These are phyloP conservation scores for Dissostichus mawsoni DNA, from an alignment of 2,113 vertebrate species.

Conservation along the genomic window DNA sequence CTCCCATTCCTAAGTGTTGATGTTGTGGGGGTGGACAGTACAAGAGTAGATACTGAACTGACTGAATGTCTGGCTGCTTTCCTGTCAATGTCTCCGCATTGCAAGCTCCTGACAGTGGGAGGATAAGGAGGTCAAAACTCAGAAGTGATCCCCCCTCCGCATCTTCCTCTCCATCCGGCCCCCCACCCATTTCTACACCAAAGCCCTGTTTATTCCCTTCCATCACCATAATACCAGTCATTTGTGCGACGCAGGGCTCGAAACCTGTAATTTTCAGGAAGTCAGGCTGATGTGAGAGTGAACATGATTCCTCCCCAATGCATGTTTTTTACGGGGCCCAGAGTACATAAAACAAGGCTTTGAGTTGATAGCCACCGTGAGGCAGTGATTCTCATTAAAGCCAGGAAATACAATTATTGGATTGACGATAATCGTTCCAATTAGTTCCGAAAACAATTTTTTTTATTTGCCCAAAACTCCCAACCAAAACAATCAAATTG, in stretches of 20 bases:
- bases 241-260: conserved; percentile 55
- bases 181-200: conserved; percentile 42
- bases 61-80: conserved; percentile 25
- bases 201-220: conserved; percentile 63
- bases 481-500: neutral
- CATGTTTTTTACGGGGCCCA: conserved; percentile 22
- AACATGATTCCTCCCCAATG: conserved; percentile 32
- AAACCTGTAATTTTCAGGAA: conserved; percentile 70
- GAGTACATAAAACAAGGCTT: neutral
- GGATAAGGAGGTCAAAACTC: conserved; percentile 49
- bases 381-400: neutral
- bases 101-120: conserved; percentile 19
- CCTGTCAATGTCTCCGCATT: conserved; percentile 12
- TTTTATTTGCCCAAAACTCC: too few relatives aligned
- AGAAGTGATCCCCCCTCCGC: conserved; percentile 28
- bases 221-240: conserved; percentile 73
- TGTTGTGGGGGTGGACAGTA: neutral
- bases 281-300: conserved; percentile 42
- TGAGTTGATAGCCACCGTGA: neutral
- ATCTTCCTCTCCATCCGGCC: conserved; percentile 27
- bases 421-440: neutral
- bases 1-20: neutral
- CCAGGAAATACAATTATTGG: neutral
- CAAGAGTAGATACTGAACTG: neutral
- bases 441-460: too few relatives aligned